phyloP scores from a whole-genome alignment of 2,888 invertebrate genomes.

The Thereva unica region DNA sequence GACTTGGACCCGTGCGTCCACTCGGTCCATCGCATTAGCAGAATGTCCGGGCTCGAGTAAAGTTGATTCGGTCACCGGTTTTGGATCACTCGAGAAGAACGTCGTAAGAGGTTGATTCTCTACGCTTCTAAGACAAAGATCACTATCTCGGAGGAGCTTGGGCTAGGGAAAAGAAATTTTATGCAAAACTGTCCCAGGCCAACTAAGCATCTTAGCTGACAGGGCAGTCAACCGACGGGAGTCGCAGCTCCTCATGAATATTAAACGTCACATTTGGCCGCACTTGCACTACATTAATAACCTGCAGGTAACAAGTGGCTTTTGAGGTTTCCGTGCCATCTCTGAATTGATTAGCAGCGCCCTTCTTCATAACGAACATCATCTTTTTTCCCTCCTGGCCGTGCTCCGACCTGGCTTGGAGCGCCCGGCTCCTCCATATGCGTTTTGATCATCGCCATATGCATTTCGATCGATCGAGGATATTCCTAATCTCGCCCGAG shows the following conservation, averaged over 20 bases:
- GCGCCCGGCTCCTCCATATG: too few relatives aligned
- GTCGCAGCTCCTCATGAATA: constrained; percentile 50
- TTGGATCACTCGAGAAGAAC: constrained; percentile 23
- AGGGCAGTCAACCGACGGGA: constrained; percentile 24
- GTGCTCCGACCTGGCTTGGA: too few relatives aligned
- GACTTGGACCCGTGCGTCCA: too few relatives aligned
- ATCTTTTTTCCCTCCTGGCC: too few relatives aligned
- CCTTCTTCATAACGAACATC: constrained; percentile 40
- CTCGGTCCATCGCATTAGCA: too few relatives aligned
- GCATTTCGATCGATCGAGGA: too few relatives aligned
- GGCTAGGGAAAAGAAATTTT: constrained; percentile 26
- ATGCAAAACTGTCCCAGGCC: constrained; percentile 32
- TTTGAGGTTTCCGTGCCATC: constrained; percentile 46
- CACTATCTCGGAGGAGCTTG: constrained; percentile 15
- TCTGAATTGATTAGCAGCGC: constrained; percentile 44
- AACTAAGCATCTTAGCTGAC: constrained; percentile 19
- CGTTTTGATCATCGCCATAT: too few relatives aligned
- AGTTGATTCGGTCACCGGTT: constrained; percentile 26
- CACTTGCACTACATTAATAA: constrained; percentile 52
- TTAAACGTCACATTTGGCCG: constrained; percentile 55
- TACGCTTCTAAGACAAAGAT: constrained; percentile 32
- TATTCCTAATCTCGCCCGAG: too few relatives aligned
- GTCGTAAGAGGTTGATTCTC: constrained; percentile 32
- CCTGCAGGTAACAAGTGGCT: constrained; percentile 42
- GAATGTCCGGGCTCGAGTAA: constrained; percentile 9